A percentile compares a stretch with the other conserved stretches of the same genome.
phyloP scores from a whole-genome alignment of 1,140 invertebrate genomes.

The Tetragnatha versicolor region DNA sequence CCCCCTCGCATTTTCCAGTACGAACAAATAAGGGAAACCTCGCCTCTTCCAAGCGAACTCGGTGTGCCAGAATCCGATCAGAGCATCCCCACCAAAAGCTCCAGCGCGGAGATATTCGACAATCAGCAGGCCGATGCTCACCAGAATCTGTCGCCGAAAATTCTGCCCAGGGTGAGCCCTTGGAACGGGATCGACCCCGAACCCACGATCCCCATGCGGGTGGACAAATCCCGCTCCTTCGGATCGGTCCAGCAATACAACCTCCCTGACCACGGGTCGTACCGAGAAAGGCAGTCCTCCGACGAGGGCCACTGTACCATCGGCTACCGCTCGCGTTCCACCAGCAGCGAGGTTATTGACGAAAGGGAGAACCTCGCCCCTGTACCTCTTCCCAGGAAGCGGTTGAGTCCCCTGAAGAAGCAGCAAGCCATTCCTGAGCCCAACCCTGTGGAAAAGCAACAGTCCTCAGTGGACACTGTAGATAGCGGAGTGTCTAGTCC shows the following conservation, averaged over 20 bases:
- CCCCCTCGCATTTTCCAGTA: conserved; percentile 17
- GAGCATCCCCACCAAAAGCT: neutral
- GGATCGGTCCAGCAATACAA: neutral
- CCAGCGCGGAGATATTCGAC: neutral
- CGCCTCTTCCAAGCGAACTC: neutral
- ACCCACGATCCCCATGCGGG: conserved; percentile 36
- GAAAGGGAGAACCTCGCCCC: conserved; percentile 33
- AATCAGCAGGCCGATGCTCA: neutral
- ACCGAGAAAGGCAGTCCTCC: conserved; percentile 49
- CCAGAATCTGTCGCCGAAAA: conserved; percentile 4
- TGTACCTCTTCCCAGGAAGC: conserved; percentile 42
- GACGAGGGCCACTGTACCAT: conserved; percentile 52
- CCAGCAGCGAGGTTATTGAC: conserved; percentile 52
- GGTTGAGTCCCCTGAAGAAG: conserved; percentile 55
- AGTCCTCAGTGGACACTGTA: conserved; percentile 45
- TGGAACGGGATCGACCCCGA: conserved; percentile 51
- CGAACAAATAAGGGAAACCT: neutral
- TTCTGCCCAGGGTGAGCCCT: conserved; percentile 41
- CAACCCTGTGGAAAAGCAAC: conserved; percentile 40
- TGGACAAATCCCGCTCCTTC: conserved; percentile 29
- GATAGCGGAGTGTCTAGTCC: conserved; percentile 47
- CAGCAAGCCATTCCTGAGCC: conserved; percentile 56
- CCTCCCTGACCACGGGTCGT: neutral
- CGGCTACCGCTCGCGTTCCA: conserved; percentile 50
- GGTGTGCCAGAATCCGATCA: neutral